Percentiles rank a stretch among this genome's conserved stretches.
Evolutionary conservation across 2,888 invertebrate species (phyloP).

Genomic region (Oxycera nigricornis): DNA sequence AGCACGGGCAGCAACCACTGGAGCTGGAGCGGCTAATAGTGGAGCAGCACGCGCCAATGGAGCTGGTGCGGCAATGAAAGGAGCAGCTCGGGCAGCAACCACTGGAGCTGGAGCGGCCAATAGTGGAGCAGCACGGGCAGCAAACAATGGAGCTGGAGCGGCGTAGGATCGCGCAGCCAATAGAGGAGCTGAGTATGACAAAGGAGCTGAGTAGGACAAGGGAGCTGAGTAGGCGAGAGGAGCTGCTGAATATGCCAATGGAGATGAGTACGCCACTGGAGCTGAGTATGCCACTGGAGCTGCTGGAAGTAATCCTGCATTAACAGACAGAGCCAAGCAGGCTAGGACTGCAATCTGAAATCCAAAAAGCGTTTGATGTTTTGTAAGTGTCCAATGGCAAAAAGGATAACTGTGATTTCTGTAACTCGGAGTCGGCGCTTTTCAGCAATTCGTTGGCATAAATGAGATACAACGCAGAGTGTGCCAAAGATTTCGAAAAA

Average conservation of each 20-base stretch:
- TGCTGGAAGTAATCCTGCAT: constrained; percentile 56
- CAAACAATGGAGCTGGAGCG: constrained; percentile 46
- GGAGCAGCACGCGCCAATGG: constrained; percentile 61
- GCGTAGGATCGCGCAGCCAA: constrained; percentile 48
- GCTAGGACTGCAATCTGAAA: constrained; percentile 57
- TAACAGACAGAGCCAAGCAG: constrained; percentile 58
- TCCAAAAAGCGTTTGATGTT: constrained; percentile 14
- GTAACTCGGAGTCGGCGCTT: no score
- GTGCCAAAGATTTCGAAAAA: no score
- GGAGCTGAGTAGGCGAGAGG: constrained; percentile 46
- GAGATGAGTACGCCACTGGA: constrained; percentile 45
- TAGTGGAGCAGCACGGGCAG: constrained; percentile 51
- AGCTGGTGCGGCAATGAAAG: no score
- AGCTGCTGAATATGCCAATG: constrained; percentile 46
- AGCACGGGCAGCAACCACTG: constrained; percentile 53
- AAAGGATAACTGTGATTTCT: no score
- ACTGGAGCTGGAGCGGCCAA: constrained; percentile 49
- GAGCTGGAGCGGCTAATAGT: constrained; percentile 52
- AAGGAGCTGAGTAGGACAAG: constrained; percentile 43
- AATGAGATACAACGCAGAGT: no score
- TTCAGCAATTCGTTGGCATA: no score
- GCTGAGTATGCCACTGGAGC: constrained; percentile 48
- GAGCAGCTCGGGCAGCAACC: constrained; percentile 50
- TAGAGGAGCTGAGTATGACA: constrained; percentile 47
- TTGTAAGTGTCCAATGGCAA: no score